These are phyloP conservation scores for Drosophila mojavensis DNA, from an alignment of 1,140 invertebrate species.

Conservation along the genomic window DNA sequence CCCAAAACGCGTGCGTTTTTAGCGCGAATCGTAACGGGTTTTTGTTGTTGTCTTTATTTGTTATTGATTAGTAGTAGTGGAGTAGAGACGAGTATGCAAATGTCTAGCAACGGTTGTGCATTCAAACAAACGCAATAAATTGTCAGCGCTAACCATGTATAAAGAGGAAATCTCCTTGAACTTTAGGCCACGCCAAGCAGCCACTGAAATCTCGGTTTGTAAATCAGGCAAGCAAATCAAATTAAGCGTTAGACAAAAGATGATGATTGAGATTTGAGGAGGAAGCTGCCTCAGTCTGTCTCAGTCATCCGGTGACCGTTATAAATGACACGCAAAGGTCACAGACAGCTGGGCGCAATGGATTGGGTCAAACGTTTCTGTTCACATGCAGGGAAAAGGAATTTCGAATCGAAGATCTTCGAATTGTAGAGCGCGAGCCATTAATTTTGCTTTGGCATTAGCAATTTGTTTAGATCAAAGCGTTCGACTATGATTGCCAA, in stretches of 20 bases:
- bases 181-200: slow-evolving; percentile 56
- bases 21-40: slow-evolving; percentile 26
- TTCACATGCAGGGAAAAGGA: slow-evolving; percentile 31
- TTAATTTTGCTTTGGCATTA: slow-evolving; percentile 15
- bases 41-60: slow-evolving; percentile 2
- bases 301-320: slow-evolving; percentile 1
- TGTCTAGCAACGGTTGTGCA: slow-evolving; percentile 13
- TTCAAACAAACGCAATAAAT: slow-evolving; percentile 28
- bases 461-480: slow-evolving; percentile 5
- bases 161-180: slow-evolving; percentile 61
- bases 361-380: slow-evolving; percentile 10
- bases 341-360: slow-evolving; percentile 25
- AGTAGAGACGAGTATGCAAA: slow-evolving; percentile 48
- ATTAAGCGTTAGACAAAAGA: not conserved
- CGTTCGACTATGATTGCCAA: slow-evolving; percentile 7
- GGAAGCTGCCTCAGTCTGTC: slow-evolving; percentile 10
- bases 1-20: slow-evolving; percentile 13
- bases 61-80: not conserved
- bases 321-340: slow-evolving; percentile 22
- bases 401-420: not conserved
- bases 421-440: slow-evolving; percentile 22
- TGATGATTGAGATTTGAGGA: slow-evolving; percentile 11
- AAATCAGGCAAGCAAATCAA: slow-evolving; percentile 2
- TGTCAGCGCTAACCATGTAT: slow-evolving; percentile 15
- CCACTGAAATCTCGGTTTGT: no score